A percentile compares a stretch with the other conserved stretches of the same genome.
phyloP scores from a whole-genome alignment of 2,888 invertebrate species.

The Epistrophe grossulariae region DNA sequence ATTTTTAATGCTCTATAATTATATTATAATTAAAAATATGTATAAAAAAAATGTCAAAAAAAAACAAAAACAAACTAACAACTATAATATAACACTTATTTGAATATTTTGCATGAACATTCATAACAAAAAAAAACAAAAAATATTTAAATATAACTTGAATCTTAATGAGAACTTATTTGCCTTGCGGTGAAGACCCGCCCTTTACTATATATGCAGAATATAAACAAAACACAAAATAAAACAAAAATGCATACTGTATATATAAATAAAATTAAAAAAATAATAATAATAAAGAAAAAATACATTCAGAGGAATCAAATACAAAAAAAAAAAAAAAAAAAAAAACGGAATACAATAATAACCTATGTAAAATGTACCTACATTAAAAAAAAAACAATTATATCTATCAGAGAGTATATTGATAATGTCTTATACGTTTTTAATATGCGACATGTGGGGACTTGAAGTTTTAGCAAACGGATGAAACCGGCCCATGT shows the following conservation, averaged over 20 bases:
- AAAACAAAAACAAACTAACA: background rate
- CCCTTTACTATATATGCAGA: conserved; percentile 76
- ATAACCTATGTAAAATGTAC: conserved; percentile 65
- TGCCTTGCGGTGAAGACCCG: conserved; percentile 79
- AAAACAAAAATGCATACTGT: conserved; percentile 40
- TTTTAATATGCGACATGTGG: background rate
- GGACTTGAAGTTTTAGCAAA: background rate
- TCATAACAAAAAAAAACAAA: conserved; percentile 23
- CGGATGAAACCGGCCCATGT: no score
- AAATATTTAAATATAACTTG: conserved; percentile 49
- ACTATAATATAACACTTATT: conserved; percentile 2
- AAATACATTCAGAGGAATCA: background rate
- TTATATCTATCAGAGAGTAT: conserved; percentile 20
- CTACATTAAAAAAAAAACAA: conserved; percentile 35
- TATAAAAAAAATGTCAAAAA: background rate
- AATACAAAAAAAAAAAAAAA: conserved; percentile 27
- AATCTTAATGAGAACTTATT: conserved; percentile 74
- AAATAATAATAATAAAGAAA: conserved; percentile 5
- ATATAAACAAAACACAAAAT: conserved; percentile 3
- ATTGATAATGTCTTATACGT: background rate
- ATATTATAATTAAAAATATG: conserved; percentile 10
- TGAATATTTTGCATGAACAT: conserved; percentile 26
- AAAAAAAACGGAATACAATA: conserved; percentile 23
- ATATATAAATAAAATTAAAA: conserved; percentile 24
- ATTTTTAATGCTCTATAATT: conserved; percentile 3